Percentiles rank a stretch among this genome's conserved stretches.
Conservation (phyloP, 2,113 vertebrate species). For the Nansenia antarctica region DNA sequence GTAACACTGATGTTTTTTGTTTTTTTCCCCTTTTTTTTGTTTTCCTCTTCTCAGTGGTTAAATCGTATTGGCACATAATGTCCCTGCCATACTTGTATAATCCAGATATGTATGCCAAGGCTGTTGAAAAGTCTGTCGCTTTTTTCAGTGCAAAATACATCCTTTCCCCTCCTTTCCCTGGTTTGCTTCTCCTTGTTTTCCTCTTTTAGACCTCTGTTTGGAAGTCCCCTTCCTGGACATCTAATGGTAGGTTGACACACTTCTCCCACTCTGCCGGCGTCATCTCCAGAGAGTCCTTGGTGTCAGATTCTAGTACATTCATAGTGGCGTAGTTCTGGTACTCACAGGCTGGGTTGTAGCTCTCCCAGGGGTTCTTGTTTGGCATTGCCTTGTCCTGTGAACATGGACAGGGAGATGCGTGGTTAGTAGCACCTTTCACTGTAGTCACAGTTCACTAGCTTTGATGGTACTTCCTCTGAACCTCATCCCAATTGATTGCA, state of each 20-base stretch:
- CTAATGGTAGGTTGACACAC: slow-evolving; percentile 97
- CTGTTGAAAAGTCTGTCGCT: slow-evolving; percentile 87
- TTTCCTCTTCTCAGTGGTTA: slow-evolving; percentile 31
- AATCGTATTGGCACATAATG: slow-evolving; percentile 85
- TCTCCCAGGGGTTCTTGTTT: slow-evolving; percentile 97
- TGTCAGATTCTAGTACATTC: slow-evolving; percentile 95
- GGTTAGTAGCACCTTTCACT: background rate
- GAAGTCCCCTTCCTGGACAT: slow-evolving; percentile 98
- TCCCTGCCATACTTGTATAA: slow-evolving; percentile 85
- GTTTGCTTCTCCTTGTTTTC: slow-evolving; percentile 57
- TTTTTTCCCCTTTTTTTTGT: slow-evolving; percentile 47
- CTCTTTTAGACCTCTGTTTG: slow-evolving; percentile 94
- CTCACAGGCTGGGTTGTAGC: slow-evolving; percentile 94
- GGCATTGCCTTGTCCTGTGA: slow-evolving; percentile 92
- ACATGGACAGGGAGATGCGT: slow-evolving; percentile 48
- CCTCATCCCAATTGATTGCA: slow-evolving; percentile 34
- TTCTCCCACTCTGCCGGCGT: slow-evolving; percentile 98
- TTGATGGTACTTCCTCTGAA: slow-evolving; percentile 29
- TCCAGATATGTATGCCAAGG: slow-evolving; percentile 89
- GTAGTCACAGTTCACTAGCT: background rate
- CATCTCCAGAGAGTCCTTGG: slow-evolving; percentile 97
- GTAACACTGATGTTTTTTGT: slow-evolving; percentile 86
- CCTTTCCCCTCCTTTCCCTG: slow-evolving; percentile 51
- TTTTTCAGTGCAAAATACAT: slow-evolving; percentile 90
- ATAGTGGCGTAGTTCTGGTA: slow-evolving; percentile 99